Percentiles rank a stretch among this genome's conserved stretches.
phyloP scores from a whole-genome alignment of 1,140 invertebrate species.

The Papilio polyxenes region DNA sequence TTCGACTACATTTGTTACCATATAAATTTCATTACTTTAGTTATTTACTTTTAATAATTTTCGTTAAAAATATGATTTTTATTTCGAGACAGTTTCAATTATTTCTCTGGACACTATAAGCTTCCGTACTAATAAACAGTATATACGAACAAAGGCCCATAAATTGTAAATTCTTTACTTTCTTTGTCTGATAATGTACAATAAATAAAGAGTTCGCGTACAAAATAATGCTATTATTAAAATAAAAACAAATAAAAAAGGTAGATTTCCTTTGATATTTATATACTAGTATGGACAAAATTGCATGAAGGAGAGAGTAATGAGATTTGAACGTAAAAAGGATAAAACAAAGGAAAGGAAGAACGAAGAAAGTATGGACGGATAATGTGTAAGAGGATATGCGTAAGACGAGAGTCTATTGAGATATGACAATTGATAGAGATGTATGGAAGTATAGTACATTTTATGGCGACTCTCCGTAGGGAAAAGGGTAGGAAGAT shows the following conservation, averaged over 20 bases:
- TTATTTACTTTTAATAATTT: too few species aligned
- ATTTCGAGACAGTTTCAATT: neutral
- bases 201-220: neutral
- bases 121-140: neutral
- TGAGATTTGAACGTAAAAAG: too few species aligned
- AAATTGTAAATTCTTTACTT: neutral
- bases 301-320: neutral
- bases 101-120: neutral
- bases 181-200: neutral
- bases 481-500: neutral
- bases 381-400: too few species aligned
- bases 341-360: too few species aligned
- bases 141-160: neutral
- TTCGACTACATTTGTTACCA: too few species aligned
- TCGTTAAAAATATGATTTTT: too few species aligned
- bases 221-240: neutral
- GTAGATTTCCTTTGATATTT: neutral
- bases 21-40: too few species aligned
- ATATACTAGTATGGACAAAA: neutral
- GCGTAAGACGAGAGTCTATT: too few species aligned
- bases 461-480: too few species aligned
- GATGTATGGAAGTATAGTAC: too few species aligned
- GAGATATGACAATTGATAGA: too few species aligned
- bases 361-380: too few species aligned
- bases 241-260: neutral